Evolutionary conservation across 2,797 vertebrate species (phyloP).

Genomic region (Streptopelia turtur): DNA sequence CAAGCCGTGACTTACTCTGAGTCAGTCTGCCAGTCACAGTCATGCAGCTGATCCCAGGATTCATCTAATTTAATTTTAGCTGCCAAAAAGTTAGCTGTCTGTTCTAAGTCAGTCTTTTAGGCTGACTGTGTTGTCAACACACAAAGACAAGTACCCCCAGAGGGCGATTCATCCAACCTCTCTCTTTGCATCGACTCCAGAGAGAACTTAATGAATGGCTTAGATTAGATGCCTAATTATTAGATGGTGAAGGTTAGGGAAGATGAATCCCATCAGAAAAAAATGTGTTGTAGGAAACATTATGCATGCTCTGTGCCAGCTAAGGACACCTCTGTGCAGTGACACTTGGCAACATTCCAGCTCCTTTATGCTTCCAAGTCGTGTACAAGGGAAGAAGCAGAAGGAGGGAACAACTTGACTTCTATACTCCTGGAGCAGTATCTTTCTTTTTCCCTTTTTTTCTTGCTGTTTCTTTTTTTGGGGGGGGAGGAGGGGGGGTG

Average conservation of each 20-base stretch:
- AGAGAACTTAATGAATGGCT: constrained; percentile 31
- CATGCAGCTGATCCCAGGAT: neutral
- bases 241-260: constrained; percentile 46
- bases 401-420: neutral
- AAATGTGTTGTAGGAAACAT: neutral
- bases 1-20: neutral
- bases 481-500: no score
- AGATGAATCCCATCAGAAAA: neutral
- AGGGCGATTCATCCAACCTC: constrained; percentile 15
- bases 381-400: neutral
- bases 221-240: constrained; percentile 51
- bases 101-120: constrained; percentile 8
- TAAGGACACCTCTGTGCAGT: neutral
- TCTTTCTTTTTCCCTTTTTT: neutral
- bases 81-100: constrained; percentile 44
- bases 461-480: neutral
- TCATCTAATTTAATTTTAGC: constrained; percentile 33
- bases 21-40: constrained; percentile 9
- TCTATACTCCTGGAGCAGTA: neutral
- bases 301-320: neutral
- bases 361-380: neutral
- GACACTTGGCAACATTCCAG: neutral
- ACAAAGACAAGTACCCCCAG: constrained; percentile 49
- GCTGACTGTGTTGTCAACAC: constrained; percentile 43
- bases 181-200: neutral